Evolutionary conservation across 2,888 invertebrate species (phyloP), one percentile per base, ranked within the genome.

Genomic region (Bellardia bayeri): DNA sequence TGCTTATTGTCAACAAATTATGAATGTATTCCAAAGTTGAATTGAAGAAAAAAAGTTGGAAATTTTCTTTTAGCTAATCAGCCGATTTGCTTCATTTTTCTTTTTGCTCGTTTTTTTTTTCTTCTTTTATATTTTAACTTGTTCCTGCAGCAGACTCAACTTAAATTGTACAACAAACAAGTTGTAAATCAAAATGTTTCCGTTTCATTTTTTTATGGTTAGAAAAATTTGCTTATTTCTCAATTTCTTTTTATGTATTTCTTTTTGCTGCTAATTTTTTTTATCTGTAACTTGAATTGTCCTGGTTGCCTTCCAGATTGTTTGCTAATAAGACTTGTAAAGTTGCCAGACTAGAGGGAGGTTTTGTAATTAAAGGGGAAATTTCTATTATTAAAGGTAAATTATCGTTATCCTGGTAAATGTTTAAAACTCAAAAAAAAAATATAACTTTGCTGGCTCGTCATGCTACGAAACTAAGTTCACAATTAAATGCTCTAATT

Each of bases 101-200:
- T 6, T 49, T 54, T 69, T 61, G 9, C 40, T 40, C 37, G 2
- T 69, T 30, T 45, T 51, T 61, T 3, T 63, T 40, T 33, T 40
- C 49, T 3, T 63, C 49, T 3, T 63, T 6, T 42, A 23, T 40
- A 42, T 64, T 68, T 58, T 7, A 76, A 64, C 16, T 63, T 76
- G 37, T 63, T 61, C 45, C 75, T 78, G 71, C 71, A 71, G 45
- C 56, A 85, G 68, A 68, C 74, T 85, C 63, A 23, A 69, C 75
- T 85, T 69, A 61, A 74, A 85, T 85, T 81, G 80, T 76, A 84
- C 76, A 80, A 81, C 83, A 84, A 84, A 84, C 87, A 87, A 87
- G 84, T 87, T 87, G 87, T 87, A 87, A 87, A 87, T 87, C 87
- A 87, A 83, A 87, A 66, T 87, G 83, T 81, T 83, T 87, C 81